Base-by-base conservation (phyloP, 2,888 invertebrate species). In the Pandemis heparana region DNA sequence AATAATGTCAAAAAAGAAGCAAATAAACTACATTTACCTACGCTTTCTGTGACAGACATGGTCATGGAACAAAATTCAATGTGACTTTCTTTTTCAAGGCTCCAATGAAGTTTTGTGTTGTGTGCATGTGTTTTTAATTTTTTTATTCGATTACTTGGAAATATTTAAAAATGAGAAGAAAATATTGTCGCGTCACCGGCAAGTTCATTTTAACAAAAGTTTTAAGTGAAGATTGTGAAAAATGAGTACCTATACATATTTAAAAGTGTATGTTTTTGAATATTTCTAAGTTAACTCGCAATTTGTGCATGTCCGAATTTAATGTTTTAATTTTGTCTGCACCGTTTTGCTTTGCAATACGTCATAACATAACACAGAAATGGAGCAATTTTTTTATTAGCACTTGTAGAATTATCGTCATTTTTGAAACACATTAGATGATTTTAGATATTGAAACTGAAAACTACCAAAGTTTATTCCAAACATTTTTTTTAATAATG, bases 111-210 rank as follows among this genome's bases (percentile, higher is more conserved):
- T 60, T 74, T 66, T 63, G 62, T 75, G 65, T 76, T 68, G 38
- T 85, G 79, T 87, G 90, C 89, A 90, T 90, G 90, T 87, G 77
- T 81, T 77, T 82, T 85, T 78, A 73, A 79, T 85, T 84, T 85
- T 81, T 39, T 18, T 59, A 38, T 9, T 63, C 68, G 38, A 6
- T 23, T 68, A 63, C 23, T 32, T 32, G 23, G 38, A 62, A 67
- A 67, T 66, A 63, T 53, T 63, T 16, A 53, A 18, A 53, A 43
- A 12, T 43, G 43, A 8, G 9, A 41, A 32, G 23, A 4, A 32
- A 32, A 32, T 32, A 32, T 1, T 32, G 23, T 32, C 4, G 23
- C 23, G 23, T 32, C 23, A 32, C 23, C 23, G 23, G 3, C 23
- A 32, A 32, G 23, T 32, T 4, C n/a, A 0, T 10, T 43, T 9